These are phyloP conservation scores for Crocuta crocuta DNA, from an alignment of 2,113 vertebrate genomes.

Conservation along the genomic window DNA sequence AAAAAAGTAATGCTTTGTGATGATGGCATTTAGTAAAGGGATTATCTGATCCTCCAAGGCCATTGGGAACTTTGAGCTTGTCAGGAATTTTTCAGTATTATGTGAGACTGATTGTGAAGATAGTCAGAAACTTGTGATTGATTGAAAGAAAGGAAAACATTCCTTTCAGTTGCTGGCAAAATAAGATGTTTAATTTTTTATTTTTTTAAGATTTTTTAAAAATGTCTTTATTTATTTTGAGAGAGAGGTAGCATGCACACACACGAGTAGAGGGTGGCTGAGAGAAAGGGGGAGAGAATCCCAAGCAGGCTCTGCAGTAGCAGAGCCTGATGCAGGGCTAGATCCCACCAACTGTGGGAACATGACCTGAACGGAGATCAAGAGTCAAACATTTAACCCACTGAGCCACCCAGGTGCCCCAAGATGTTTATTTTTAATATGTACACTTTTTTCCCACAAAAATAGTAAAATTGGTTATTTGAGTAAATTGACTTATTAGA, in stretches of 20 bases:
- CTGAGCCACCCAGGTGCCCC: too few relatives aligned
- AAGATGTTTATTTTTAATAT: neutral
- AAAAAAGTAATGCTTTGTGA: neutral
- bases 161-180: neutral
- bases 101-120: neutral
- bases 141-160: conserved; percentile 19
- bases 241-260: too few relatives aligned
- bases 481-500: conserved; percentile 20
- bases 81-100: conserved; percentile 35
- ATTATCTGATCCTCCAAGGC: conserved; percentile 38
- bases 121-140: conserved; percentile 39
- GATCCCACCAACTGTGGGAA: too few relatives aligned
- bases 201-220: too few relatives aligned
- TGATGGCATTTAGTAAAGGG: conserved; percentile 12
- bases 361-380: too few relatives aligned
- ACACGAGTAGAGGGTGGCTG: too few relatives aligned
- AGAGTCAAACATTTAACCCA: too few relatives aligned
- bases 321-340: too few relatives aligned
- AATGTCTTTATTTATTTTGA: too few relatives aligned
- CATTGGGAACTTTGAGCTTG: neutral
- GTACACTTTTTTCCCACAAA: neutral
- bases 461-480: conserved; percentile 7
- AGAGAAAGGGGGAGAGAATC: too few relatives aligned
- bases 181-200: neutral
- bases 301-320: too few relatives aligned